Evolutionary conservation across 2,797 vertebrate genomes (phyloP).

Genomic region (Arctocebus calabarensis): DNA sequence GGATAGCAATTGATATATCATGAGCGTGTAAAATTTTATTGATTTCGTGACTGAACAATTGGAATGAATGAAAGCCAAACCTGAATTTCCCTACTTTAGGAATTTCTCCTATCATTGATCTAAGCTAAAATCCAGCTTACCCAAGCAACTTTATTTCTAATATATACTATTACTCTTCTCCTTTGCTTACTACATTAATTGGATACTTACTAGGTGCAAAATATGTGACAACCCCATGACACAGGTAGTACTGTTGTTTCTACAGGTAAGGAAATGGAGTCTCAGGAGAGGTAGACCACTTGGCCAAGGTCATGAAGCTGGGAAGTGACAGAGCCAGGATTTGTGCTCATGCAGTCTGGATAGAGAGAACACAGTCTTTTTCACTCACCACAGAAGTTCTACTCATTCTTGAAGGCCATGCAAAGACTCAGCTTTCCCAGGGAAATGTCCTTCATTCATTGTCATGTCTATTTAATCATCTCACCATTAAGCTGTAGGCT

Average conservation of each 20-base stretch:
- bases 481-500: rapidly evolving
- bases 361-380: background rate
- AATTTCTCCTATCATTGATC: background rate
- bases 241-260: background rate
- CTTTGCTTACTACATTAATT: background rate
- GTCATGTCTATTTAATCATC: background rate
- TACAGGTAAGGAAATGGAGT: background rate
- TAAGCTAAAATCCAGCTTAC: background rate
- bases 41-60: background rate
- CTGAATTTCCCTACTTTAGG: background rate
- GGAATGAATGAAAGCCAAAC: background rate
- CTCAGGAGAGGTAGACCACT: background rate
- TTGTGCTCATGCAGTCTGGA: background rate
- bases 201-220: background rate
- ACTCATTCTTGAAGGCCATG: rapidly evolving
- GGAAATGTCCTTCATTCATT: background rate
- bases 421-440: background rate
- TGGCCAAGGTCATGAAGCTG: background rate
- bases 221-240: background rate
- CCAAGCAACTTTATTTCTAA: background rate
- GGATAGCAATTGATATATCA: background rate
- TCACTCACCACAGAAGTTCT: no score
- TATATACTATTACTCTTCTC: background rate
- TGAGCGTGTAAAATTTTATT: background rate
- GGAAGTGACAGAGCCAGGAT: background rate